Percentiles rank a stretch among this genome's conserved stretches.
phyloP scores from a whole-genome alignment of 2,797 vertebrate genomes.

The Leptatherina wallacei region DNA sequence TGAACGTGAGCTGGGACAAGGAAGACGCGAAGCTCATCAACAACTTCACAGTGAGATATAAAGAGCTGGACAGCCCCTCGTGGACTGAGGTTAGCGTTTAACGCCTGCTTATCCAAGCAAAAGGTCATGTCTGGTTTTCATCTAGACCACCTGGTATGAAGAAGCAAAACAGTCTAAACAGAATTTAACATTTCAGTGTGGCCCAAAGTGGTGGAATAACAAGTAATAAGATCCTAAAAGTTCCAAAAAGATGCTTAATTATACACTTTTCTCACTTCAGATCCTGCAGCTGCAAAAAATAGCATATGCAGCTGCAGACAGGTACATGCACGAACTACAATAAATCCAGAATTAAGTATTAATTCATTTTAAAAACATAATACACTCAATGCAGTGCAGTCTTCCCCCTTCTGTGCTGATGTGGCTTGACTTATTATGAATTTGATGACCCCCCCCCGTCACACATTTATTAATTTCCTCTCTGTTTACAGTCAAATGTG shows the following conservation, averaged over 20 bases:
- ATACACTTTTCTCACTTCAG: neutral
- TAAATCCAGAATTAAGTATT: neutral
- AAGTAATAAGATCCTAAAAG: too few species aligned
- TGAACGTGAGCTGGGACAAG: conserved; percentile 60
- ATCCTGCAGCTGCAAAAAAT: neutral
- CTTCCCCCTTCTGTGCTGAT: too few species aligned
- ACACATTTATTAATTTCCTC: neutral
- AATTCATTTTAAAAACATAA: too few species aligned
- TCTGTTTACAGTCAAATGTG: conserved; percentile 32
- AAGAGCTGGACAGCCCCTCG: neutral
- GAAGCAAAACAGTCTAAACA: too few species aligned
- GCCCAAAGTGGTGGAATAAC: too few species aligned
- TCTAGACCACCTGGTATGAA: neutral
- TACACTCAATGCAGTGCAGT: too few species aligned
- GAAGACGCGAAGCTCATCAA: neutral
- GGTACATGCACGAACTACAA: neutral
- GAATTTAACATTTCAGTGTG: too few species aligned
- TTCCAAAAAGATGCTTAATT: too few species aligned
- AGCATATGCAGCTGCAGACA: neutral
- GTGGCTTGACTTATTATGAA: too few species aligned
- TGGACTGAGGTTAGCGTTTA: conserved; percentile 73
- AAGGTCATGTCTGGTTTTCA: too few species aligned
- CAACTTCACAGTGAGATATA: conserved; percentile 64
- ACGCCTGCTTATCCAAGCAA: neutral
- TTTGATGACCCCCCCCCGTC: too few species aligned